phyloP scores from a whole-genome alignment of 1,140 invertebrate species.

The Thrips palmi region DNA sequence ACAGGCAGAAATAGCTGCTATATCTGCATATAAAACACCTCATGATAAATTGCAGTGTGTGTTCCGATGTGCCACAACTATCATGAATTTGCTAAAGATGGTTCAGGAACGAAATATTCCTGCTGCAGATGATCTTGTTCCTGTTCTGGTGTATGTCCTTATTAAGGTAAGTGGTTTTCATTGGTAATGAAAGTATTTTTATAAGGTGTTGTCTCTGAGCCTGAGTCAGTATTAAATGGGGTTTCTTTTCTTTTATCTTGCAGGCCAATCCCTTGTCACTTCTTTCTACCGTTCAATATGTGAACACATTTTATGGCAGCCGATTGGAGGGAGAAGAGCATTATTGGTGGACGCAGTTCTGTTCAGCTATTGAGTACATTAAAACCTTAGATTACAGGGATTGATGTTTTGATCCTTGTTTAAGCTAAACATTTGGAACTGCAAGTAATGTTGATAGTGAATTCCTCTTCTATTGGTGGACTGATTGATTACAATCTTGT shows the following conservation, averaged over 20 bases:
- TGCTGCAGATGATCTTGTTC: constrained; percentile 91
- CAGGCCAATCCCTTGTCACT: constrained; percentile 86
- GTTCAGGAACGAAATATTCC: constrained; percentile 58
- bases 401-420: constrained; percentile 19
- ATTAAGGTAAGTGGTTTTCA: constrained; percentile 51
- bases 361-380: constrained; percentile 90
- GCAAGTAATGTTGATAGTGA: too few relatives aligned
- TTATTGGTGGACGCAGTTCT: constrained; percentile 98
- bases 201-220: not conserved
- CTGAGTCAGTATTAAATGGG: not conserved
- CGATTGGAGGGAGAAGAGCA: constrained; percentile 77
- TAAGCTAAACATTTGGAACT: too few relatives aligned
- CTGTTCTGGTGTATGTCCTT: constrained; percentile 90
- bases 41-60: constrained; percentile 84
- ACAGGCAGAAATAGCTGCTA: constrained; percentile 77
- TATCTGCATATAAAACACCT: constrained; percentile 88
- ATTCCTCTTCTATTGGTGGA: too few relatives aligned
- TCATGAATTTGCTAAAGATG: constrained; percentile 82
- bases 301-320: constrained; percentile 77
- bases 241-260: constrained; percentile 16
- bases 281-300: constrained; percentile 93
- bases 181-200: constrained; percentile 5
- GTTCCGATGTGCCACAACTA: constrained; percentile 71
- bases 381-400: constrained; percentile 84
- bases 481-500: too few relatives aligned